Base-by-base conservation (phyloP, 2,113 vertebrate species). In the Dendropsophus ebraccatus region DNA sequence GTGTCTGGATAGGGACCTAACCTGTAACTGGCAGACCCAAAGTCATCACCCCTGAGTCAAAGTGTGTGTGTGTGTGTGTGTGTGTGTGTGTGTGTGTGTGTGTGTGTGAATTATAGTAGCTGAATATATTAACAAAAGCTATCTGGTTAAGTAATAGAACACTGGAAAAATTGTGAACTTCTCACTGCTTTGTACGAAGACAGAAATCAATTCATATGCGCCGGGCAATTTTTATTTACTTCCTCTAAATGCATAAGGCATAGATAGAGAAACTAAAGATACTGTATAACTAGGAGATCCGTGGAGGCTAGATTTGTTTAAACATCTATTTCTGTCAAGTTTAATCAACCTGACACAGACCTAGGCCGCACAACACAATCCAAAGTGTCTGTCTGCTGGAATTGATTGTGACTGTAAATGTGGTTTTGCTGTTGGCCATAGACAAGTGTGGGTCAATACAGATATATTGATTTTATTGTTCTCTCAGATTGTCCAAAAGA, bases 251-350 rank as follows among this genome's bases (percentile, higher is more conserved):
- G 52, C 41, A 60, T 16, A 4, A 60, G 23, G 41, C 5, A 45
- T 62, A 60, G 35, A 45, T 62, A 19, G 16, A 79, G 9, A 58
- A 60, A 79, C n/a, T 58, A 25, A 60, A 58, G 50, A 14, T 14
- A 23, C 54, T 58, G 52, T 16, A 60, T 2, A 58, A 28, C 47
- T 69, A 21, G 10, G 12, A 75, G 47, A 49, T 49, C 47, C 30
- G 28, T 28, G 5, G 9, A 21, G 75, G 52, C 52, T 58, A 41
- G 37, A 32, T 60, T 58, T 19, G 14, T 79, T 79, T 58, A 60
- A 79, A 41, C 77, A 79, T 79, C 21, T 79, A 56, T 81, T 30
- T 45, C 56, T 81, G 78, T 81, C 78, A 81, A 37, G 37, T 81
- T 81, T 45, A 62, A 81, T 81, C 35, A 62, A 60, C 37, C 58